Conservation (phyloP, 37 sponge, comb jelly and placozoan species). For the Bolinopsis microptera region DNA sequence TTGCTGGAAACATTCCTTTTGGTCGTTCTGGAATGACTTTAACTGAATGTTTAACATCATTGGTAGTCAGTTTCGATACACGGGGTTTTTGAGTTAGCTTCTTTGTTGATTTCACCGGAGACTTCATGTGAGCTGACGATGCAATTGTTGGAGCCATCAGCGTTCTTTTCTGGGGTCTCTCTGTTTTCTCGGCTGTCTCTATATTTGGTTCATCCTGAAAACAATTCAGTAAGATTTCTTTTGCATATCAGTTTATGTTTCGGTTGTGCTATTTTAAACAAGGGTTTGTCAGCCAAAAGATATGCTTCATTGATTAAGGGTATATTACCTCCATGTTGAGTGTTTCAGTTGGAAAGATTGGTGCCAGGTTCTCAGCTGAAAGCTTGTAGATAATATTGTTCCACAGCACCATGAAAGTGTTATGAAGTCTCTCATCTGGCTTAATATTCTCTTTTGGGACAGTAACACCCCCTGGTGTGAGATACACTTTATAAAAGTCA, state of each 20-base stretch:
- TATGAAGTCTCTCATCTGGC: constrained; percentile 2
- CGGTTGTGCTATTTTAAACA: no score
- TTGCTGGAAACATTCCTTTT: constrained; percentile 6
- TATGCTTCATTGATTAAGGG: no score
- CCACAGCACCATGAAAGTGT: constrained; percentile 7
- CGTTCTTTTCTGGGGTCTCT: background rate
- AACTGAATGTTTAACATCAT: background rate
- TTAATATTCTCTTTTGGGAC: constrained; percentile 25
- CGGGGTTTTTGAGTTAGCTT: background rate
- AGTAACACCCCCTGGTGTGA: background rate
- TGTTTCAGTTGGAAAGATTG: background rate
- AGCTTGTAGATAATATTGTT: background rate
- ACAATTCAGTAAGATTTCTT: no score
- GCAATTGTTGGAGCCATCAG: background rate
- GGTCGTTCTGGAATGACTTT: background rate
- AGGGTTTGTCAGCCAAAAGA: no score
- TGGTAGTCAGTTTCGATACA: background rate
- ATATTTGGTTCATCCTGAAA: background rate
- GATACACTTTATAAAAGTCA: background rate
- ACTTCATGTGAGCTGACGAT: background rate
- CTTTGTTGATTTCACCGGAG: background rate
- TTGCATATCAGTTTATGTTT: no score
- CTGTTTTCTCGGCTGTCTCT: background rate
- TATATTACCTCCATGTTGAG: no score
- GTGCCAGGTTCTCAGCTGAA: background rate